Evolutionary conservation across 2,113 vertebrate genomes (phyloP), one percentile per base, ranked within the genome.

Genomic region (Meriones unguiculatus): DNA sequence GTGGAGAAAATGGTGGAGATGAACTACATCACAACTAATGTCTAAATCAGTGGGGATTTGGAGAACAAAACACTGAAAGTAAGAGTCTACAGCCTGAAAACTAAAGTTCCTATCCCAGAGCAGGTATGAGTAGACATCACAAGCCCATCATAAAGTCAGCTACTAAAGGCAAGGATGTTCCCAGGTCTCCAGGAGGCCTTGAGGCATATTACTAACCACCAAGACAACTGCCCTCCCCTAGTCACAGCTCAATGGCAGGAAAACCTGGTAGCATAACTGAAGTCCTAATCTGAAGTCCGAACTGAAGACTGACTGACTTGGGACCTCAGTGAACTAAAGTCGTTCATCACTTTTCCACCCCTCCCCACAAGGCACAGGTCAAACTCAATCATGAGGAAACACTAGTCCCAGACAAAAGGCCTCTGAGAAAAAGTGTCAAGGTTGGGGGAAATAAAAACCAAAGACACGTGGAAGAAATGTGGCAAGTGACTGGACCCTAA

Each of bases 221-320:
- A 84, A 84, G 59, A 84, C n/a, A 64, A 41, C 57, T 38, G 64
- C 41, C 57, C 62, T 62, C 41, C 50, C 46, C n/a, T 54, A 75
- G 73, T 46, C 73, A 14, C 46, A 0, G 7, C 32, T 62, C 7
- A 18, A 32, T 52, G 32, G 11, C 18, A 25, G 32, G 25, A 32
- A 75, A 24, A 28, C 35, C 2, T 15, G 32, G 28, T 4, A 30
- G 70, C 28, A 4, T 22, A 20, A 41, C 15, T 20, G 32, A 86
- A 46, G 46, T 46, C 46, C 46, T 46, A 46, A 46, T 46, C 46
- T 32, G 41, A 67, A 67, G 64, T 32, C 28, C 8, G 6, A 67
- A 32, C 82, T 50, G n/a, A 25, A 28, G 22, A 24, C 0, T 4
- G 62, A 30, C 76, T 41, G 12, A 22, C 5, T 5, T 0, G 0